These are phyloP conservation scores for Bolinopsis microptera DNA, from an alignment of 37 sponge, comb jelly and placozoan genomes.

Conservation along the genomic window DNA sequence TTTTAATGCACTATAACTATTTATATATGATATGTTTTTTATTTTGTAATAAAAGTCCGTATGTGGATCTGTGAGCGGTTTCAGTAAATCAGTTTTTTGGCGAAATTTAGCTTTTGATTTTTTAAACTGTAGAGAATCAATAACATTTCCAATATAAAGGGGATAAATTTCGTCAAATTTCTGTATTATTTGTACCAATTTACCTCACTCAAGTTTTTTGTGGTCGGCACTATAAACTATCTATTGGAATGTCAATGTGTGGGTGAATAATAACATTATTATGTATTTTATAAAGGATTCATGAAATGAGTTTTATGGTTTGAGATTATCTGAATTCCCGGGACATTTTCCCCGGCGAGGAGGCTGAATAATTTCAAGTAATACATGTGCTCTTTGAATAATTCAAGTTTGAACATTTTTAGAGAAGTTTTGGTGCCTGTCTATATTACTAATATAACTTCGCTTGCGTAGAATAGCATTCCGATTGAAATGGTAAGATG, in stretches of 20 bases:
- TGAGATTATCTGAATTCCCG: neutral
- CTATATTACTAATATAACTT: too few species aligned
- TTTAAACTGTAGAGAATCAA: too few species aligned
- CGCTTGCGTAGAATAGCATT: too few species aligned
- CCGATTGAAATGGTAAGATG: too few species aligned
- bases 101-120: neutral
- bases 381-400: too few species aligned
- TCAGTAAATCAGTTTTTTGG: neutral
- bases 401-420: too few species aligned
- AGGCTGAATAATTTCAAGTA: too few species aligned
- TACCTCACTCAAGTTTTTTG: too few species aligned
- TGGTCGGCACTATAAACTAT: neutral
- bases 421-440: too few species aligned
- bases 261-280: neutral
- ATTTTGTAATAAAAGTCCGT: neutral
- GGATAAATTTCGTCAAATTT: neutral
- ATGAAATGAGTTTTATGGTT: neutral
- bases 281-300: neutral
- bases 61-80: neutral
- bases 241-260: neutral
- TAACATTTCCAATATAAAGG: too few species aligned
- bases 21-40: neutral
- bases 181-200: too few species aligned
- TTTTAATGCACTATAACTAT: neutral
- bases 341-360: too few species aligned